Base-by-base conservation (phyloP, 2,888 invertebrate genomes). In the Phaonia tiefii region DNA sequence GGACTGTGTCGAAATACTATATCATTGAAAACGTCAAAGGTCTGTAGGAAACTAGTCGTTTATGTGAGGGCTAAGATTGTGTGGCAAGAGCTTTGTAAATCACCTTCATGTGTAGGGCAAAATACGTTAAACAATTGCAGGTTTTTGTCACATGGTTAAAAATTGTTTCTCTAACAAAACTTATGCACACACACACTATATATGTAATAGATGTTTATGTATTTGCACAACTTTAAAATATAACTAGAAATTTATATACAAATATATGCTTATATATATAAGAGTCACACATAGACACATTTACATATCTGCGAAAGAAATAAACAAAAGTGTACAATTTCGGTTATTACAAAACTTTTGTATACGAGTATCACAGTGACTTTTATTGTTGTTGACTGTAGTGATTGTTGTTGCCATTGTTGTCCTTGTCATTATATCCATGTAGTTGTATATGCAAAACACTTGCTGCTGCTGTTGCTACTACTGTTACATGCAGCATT, bases 401-500 rank as follows among this genome's bases (percentile, higher is more conserved):
- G 37, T 73, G 51, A 31, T 42, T 74, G 65, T 49, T 37, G 49
- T 39, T n/a, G 31, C 17, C 13, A 22, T 39, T 74, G 54, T 63
- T 58, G 39, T 5, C 67, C 13, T 31, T 54, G 46, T 60, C 31
- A 20, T 37, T 73, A 39, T 37, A 2, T 1, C 10, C 56, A 3
- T 60, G 42, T 20, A 42, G 63, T 42, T 39, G 54, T 56, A 42
- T 56, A 25, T 69, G 69, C 42, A 69, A 56, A n/a, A 69, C 54
- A 69, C 58, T 54, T 67, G 49, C 66, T 79, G 66, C 31, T 31
- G 31, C 31, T 67, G 49, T 58, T 31, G 31, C 31, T 31, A 8
- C 31, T 31, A 8, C 31, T 31, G 31, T 8, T 79, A 60, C 75
- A 71, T 79, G 75, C 75, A 79, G 71, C 75, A 79, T 79, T 79